Evolutionary conservation across 2,888 invertebrate species (phyloP).

Genomic region (Uropetala carovei): DNA sequence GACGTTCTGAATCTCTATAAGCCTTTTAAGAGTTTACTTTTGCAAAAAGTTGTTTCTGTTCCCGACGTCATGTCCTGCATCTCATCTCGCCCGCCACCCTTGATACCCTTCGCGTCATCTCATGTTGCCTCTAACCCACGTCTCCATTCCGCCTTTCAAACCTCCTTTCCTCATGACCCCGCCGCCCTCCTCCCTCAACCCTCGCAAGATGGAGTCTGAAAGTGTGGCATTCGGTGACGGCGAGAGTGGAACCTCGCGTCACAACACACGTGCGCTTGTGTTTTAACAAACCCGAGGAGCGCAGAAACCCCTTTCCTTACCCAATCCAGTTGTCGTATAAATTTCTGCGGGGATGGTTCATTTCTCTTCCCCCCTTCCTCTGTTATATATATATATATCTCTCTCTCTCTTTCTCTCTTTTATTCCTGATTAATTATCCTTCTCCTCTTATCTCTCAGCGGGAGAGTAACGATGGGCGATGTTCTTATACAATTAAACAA

Average conservation of each 20-base stretch:
- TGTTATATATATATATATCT: too few species aligned
- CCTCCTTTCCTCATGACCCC: too few species aligned
- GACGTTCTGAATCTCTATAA: too few species aligned
- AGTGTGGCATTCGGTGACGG: slow-evolving; percentile 12
- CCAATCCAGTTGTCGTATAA: neutral
- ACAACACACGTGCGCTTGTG: slow-evolving; percentile 20
- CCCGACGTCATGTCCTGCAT: too few species aligned
- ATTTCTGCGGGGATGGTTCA: neutral
- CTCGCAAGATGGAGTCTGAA: neutral
- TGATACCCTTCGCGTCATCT: too few species aligned
- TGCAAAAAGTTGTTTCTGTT: too few species aligned
- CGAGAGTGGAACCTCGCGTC: neutral
- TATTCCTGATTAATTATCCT: neutral
- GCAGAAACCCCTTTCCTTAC: neutral
- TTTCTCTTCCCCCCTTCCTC: neutral
- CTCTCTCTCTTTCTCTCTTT: neutral
- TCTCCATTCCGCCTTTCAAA: too few species aligned
- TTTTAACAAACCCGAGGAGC: neutral
- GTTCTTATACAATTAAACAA: neutral
- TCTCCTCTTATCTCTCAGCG: neutral
- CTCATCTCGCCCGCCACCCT: too few species aligned
- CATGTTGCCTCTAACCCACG: too few species aligned
- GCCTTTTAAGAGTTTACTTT: too few species aligned
- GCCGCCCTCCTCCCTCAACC: neutral
- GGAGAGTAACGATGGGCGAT: neutral